Evolutionary conservation across 2,888 invertebrate genomes (phyloP).

Genomic region (Heterodera filipjevi): DNA sequence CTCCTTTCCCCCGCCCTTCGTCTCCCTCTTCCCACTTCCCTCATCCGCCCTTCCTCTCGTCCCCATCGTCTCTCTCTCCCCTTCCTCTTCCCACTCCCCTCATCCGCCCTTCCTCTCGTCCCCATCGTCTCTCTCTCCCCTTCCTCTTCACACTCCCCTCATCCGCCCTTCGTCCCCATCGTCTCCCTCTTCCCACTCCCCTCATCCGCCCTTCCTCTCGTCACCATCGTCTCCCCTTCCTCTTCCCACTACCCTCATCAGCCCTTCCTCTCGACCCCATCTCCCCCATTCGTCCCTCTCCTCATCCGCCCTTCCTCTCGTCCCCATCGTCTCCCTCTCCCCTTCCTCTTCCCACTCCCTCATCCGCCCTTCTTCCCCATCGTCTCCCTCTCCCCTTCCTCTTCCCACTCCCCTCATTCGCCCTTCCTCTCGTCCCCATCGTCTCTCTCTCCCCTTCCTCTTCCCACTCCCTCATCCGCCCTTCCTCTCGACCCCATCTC

Average conservation of each 20-base stretch:
- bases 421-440: neutral
- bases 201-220: no score
- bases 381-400: neutral
- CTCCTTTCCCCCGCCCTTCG: neutral
- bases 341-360: neutral
- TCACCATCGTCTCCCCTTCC: no score
- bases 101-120: neutral
- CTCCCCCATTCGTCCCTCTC: neutral
- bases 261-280: neutral
- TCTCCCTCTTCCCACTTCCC: neutral
- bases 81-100: no score
- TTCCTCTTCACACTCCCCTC: neutral
- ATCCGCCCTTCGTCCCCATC: neutral
- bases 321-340: no score
- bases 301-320: neutral
- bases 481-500: neutral
- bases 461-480: neutral
- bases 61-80: neutral
- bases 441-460: neutral
- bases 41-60: neutral
- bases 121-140: neutral
- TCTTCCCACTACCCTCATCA: no score
- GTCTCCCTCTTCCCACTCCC: no score
- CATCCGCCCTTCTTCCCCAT: neutral
- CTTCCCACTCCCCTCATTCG: no score